Conservation (phyloP, 2,888 invertebrate species). For the Temnothorax rugatulus region DNA sequence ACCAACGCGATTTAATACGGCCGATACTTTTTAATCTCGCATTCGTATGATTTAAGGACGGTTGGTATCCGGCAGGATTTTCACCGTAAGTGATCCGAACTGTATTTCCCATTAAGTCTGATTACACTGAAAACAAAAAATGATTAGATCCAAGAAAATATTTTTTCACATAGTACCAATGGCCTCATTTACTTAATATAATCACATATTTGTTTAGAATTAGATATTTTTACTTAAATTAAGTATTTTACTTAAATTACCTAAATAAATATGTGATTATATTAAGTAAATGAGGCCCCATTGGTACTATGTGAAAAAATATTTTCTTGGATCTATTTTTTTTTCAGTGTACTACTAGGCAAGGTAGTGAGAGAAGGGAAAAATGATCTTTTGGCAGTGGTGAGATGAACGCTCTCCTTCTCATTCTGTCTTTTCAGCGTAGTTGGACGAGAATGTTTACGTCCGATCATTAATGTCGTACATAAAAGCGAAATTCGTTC, state of each 20-base stretch:
- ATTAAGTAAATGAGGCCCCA: too few relatives aligned
- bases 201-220: too few relatives aligned
- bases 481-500: conserved; percentile 20
- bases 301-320: too few relatives aligned
- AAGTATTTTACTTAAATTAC: too few relatives aligned
- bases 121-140: too few relatives aligned
- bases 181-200: too few relatives aligned
- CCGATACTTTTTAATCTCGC: conserved; percentile 47
- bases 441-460: conserved; percentile 23
- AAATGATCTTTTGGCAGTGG: conserved; percentile 10
- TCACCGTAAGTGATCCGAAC: conserved; percentile 17
- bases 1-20: conserved; percentile 36
- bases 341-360: too few relatives aligned
- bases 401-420: background rate
- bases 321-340: too few relatives aligned
- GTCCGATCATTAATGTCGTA: background rate
- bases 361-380: background rate
- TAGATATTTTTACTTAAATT: too few relatives aligned
- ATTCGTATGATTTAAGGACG: conserved; percentile 30
- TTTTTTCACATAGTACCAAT: too few relatives aligned
- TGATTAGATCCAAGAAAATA: too few relatives aligned
- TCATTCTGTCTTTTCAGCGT: background rate
- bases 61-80: conserved; percentile 6
- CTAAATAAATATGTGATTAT: too few relatives aligned
- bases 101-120: conserved; percentile 25